Base-by-base conservation (phyloP, 1,140 invertebrate genomes). In the Schlechtendalia chinensis region DNA sequence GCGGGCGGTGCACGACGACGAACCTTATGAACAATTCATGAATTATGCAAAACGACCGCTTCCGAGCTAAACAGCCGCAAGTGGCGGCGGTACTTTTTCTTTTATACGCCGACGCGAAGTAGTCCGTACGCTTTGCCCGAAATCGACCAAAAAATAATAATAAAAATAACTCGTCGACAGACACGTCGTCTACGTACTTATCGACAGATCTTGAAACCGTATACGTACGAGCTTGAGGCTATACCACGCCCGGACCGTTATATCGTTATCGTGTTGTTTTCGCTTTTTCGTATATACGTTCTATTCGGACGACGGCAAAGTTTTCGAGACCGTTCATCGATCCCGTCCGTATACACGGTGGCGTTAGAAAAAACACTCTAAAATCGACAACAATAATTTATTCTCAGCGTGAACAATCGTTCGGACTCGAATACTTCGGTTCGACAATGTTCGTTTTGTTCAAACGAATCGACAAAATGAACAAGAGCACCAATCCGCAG, bases 21-120 rank as follows among this genome's bases (percentile, higher is more conserved):
- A 63, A 50, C 75, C 75, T 79, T 79, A 79, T 79, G 75, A 79
- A 79, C 63, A 79, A 79, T 79, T 61, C 75, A 79, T 79, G 75
- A 79, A 79, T 79, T 79, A 79, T 79, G 75, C 75, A 79, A 79
- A 79, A 79, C 74, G 59, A 77, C 74, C 56, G 56, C 39, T 79
- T 79, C 75, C 75, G 75, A 79, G 58, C 75, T 47, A 79, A 79
- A 79, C 75, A 79, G 75, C 75, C 75, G 75, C 75, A 77, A 77
- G 74, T 77, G 74, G 54, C 74, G 56, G 54, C 47, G 47, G n/a
- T n/a, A n/a, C n/a, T 17, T 27, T 47, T 79, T 47, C 32, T 63
- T 47, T 45, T 47, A 67, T 45, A 39, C 5, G 22, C 19, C 27
- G 32, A 39, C 27, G 27, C 19, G 27, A 17, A 53, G 12, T 58